Base-by-base conservation (phyloP, 2,113 vertebrate species). In the Excalfactoria chinensis region DNA sequence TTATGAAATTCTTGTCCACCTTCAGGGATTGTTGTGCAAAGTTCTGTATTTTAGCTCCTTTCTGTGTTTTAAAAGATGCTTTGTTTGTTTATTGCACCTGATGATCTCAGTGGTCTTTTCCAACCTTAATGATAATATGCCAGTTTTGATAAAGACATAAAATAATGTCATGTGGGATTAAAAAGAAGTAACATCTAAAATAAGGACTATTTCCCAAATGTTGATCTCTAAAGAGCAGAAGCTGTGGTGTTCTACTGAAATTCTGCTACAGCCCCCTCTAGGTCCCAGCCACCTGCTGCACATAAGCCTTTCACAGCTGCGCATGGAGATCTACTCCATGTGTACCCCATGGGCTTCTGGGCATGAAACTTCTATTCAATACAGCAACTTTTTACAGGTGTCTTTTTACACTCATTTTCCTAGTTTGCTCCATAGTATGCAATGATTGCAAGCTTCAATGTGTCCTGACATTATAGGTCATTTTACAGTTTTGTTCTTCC, bases 401-500 rank as follows among this genome's bases (percentile, higher is more conserved):
- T 22, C 21, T 21, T 59, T 85, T 84, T 63, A 35, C 37, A 34
- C 19, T 69, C 46, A 44, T 92, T 88, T 88, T 43, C 37, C 28
- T 83, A 40, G 83, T 77, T 74, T 66, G 11, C 75, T 85, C 21
- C 3, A 13, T 70, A 85, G 22, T 64, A 15, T 7, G 23, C 46
- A 69, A 87, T 85, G 87, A 85, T 48, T 60, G 41, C 74, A 85
- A 46, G 19, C 43, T 67, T 80, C 30, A 0, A 0, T 43, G 37
- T 80, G 78, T 78, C 71, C 94, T 76, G 64, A 89, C 89, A 73
- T 63, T 73, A 76, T 1, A 53, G 82, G 89, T 91, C 68, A 80
- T 18, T 11, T 51, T 35, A 23, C 37, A 13, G 26, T 76, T 89
- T 76, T 79, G 63, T 66, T 68, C 60, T 69, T 63, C 71, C 83